These are phyloP conservation scores for Ostrea denselamellosa DNA, from an alignment of 1,140 invertebrate species.

Conservation along the genomic window DNA sequence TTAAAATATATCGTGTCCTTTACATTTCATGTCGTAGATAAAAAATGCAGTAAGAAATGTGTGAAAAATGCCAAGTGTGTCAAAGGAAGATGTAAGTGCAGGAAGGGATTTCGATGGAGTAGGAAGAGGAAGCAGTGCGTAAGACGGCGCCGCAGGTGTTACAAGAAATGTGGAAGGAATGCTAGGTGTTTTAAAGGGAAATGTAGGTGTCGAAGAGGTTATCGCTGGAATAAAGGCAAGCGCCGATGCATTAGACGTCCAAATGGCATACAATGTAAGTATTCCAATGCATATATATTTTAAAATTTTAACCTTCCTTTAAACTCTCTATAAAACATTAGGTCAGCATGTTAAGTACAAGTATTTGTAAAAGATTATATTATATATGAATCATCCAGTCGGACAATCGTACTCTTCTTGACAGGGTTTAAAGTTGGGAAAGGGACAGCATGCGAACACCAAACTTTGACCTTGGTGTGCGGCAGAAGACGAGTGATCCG, in stretches of 20 bases:
- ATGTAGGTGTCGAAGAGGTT: neutral
- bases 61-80: slow-evolving; percentile 9
- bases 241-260: neutral
- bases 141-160: neutral
- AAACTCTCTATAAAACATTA: no score
- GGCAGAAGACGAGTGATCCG: neutral
- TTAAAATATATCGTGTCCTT: no score
- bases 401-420: neutral
- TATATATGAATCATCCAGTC: no score
- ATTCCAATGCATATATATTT: no score
- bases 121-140: neutral
- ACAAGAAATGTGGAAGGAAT: slow-evolving; percentile 1
- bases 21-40: neutral
- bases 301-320: no score
- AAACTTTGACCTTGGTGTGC: neutral
- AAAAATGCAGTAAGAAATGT: slow-evolving; percentile 20
- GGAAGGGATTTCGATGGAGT: neutral
- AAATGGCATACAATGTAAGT: neutral
- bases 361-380: no score
- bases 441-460: neutral
- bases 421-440: neutral
- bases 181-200: neutral
- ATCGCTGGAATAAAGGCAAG: neutral
- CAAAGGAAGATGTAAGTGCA: neutral
- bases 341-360: no score